Base-by-base conservation (phyloP, 2,888 invertebrate genomes). In the Tipula helvola region DNA sequence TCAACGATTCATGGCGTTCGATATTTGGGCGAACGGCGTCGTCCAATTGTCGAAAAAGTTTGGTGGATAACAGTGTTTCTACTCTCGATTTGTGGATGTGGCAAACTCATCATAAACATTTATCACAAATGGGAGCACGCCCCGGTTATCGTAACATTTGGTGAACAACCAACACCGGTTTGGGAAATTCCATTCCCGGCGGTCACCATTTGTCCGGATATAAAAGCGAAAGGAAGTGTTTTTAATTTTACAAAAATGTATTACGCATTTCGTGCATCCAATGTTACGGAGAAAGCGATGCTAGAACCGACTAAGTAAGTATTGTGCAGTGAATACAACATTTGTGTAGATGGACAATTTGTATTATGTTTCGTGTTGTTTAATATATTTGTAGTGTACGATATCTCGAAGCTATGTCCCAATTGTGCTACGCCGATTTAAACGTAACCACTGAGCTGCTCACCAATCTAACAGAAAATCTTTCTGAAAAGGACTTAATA, bases 111-210 rank as follows among this genome's bases (percentile, higher is more conserved):
- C 52, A 91, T 92, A 87, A 93, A 95, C 89, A 93, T 95, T 5
- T 95, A 94, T 93, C 92, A 93, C 88, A 95, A 95, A 90, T 95
- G 95, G 95, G 93, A 94, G 87, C 93, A 93, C 88, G 94, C 94
- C 89, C 95, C 95, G 0, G 95, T 95, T 0, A 93, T 94, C 87
- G 94, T 94, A 7, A 94, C 94, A 88, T 95, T 95, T 89, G 94
- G 94, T 2, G 93, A 94, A 90, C 93, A 93, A 86, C 93, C 94
- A 0, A 94, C 94, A 13, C 88, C 88, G 5, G 87, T 88, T 16
- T 88, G 88, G 88, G 85, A 88, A 83, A 88, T 88, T 16, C 88
- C 88, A 12, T 88, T 88, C 86, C 88, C 88, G 8, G 87, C 88
- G 3, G 86, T 88, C 1, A 88, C 88, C 36, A 87, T 88, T 86